Base-by-base conservation (phyloP, 2,797 vertebrate genomes). In the Pogonophryne albipinna region DNA sequence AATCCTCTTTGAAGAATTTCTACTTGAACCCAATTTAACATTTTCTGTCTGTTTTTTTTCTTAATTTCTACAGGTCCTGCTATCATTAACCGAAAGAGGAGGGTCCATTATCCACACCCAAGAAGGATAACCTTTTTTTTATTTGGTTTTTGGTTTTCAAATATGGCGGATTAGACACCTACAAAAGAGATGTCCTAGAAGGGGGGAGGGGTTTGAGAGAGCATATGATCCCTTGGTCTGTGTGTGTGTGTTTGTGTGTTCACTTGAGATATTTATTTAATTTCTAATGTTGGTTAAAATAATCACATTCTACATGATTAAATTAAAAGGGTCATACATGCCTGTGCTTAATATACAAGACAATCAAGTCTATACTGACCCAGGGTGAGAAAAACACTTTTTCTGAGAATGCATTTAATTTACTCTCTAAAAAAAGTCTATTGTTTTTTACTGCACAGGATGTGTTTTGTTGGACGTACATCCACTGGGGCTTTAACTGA, bases 171-270 rank as follows among this genome's bases (percentile, higher is more conserved):
- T 85, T 98, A 98, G 90, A 82, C 85, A 52, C 91, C 90, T 69
- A 85, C 86, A 85, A 79, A 93, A 94, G 95, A 93, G 96, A 95
- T 97, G 93, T 93, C 89, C 92, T 75, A 88, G 84, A 46, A 92
- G 91, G 95, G 97, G 96, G 96, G 96, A 96, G 96, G 95, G 96
- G 95, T 96, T 95, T 98, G 95, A 94, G 90, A 93, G 23, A 16
- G 65, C 13, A 74, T 73, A 83, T 23, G 23, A 23, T 79, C 77
- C 87, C 84, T 84, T 85, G 81, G 85, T 89, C 84, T 84, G 56
- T 75, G 55, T 1, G 20, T 38, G 52, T 38, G 59, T 41, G 44
- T 50, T 42, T 20, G 71, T 1, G 31, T 38, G 52, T 38, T 27
- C 27, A 27, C 34, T 70, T 84, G 67, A 76, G 42, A 12, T 11